These are phyloP conservation scores for Drosophila eugracilis DNA, from an alignment of 1,140 invertebrate genomes.

Conservation along the genomic window DNA sequence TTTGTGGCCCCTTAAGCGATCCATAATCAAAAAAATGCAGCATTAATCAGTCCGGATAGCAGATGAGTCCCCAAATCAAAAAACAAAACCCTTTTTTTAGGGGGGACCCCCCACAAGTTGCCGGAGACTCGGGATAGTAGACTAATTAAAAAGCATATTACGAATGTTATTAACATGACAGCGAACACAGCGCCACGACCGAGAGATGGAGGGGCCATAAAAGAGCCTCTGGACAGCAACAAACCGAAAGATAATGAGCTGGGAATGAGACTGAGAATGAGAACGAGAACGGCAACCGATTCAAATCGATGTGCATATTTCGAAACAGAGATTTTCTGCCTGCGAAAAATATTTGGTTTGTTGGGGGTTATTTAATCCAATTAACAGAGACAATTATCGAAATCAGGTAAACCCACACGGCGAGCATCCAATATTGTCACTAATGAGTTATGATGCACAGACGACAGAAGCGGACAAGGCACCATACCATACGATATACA, in stretches of 20 bases:
- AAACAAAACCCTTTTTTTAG: constrained; percentile 30
- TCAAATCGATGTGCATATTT: constrained; percentile 80
- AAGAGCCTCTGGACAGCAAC: constrained; percentile 28
- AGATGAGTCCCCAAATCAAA: constrained; percentile 10
- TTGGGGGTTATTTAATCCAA: constrained; percentile 79
- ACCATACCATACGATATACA: constrained; percentile 13
- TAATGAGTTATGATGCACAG: constrained; percentile 84
- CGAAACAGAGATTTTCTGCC: constrained; percentile 58
- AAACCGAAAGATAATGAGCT: constrained; percentile 63
- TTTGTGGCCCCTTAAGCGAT: constrained; percentile 35
- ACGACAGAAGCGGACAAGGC: constrained; percentile 57
- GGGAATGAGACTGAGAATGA: constrained; percentile 34
- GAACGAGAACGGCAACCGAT: constrained; percentile 47
- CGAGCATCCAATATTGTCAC: constrained; percentile 65
- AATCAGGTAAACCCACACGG: constrained; percentile 80
- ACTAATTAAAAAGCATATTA: constrained; percentile 83
- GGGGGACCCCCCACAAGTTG: constrained; percentile 68
- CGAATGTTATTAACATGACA: constrained; percentile 83
- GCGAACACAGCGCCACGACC: constrained; percentile 77
- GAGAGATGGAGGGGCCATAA: constrained; percentile 50
- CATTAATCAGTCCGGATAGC: constrained; percentile 55
- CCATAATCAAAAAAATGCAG: constrained; percentile 58
- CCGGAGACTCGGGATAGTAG: constrained; percentile 28
- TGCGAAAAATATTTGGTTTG: constrained; percentile 66
- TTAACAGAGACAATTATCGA: constrained; percentile 81